Evolutionary conservation across 2,888 invertebrate species (phyloP).

Genomic region (Apamea monoglypha): DNA sequence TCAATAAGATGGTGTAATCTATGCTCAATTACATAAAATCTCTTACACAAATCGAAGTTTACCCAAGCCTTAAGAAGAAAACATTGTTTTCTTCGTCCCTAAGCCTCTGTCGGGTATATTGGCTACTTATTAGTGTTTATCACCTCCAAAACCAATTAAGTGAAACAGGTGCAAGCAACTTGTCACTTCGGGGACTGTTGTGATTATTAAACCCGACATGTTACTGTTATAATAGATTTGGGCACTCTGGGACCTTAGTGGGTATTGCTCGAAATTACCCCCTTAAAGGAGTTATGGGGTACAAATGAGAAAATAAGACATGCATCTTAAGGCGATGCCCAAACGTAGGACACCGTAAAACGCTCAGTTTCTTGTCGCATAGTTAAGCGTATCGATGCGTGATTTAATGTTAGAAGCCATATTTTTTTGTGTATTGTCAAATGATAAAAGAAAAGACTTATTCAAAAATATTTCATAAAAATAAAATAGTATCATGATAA

Average conservation of each 20-base stretch:
- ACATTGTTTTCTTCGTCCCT: conserved; percentile 45
- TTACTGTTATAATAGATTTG: conserved; percentile 63
- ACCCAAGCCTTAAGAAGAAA: conserved; percentile 33
- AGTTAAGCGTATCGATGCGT: too few relatives aligned
- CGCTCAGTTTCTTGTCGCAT: neutral
- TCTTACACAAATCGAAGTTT: conserved; percentile 11
- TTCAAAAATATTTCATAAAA: neutral
- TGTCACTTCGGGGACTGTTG: conserved; percentile 57
- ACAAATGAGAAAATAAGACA: conserved; percentile 50
- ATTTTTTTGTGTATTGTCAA: neutral
- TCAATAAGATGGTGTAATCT: neutral
- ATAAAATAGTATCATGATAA: neutral
- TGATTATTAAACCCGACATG: conserved; percentile 60
- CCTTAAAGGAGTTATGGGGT: conserved; percentile 36
- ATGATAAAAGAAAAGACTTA: too few relatives aligned
- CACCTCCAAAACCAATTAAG: conserved; percentile 62
- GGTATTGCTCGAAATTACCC: conserved; percentile 38
- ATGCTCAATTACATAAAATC: conserved; percentile 15
- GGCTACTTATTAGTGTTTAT: conserved; percentile 65
- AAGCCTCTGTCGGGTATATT: conserved; percentile 55
- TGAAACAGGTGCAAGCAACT: conserved; percentile 64
- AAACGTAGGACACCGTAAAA: neutral
- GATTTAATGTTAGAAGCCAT: too few relatives aligned
- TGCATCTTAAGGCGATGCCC: neutral
- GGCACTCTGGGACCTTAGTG: conserved; percentile 36